Conservation (phyloP, 2,113 vertebrate species). For the Climacteris rufus region DNA sequence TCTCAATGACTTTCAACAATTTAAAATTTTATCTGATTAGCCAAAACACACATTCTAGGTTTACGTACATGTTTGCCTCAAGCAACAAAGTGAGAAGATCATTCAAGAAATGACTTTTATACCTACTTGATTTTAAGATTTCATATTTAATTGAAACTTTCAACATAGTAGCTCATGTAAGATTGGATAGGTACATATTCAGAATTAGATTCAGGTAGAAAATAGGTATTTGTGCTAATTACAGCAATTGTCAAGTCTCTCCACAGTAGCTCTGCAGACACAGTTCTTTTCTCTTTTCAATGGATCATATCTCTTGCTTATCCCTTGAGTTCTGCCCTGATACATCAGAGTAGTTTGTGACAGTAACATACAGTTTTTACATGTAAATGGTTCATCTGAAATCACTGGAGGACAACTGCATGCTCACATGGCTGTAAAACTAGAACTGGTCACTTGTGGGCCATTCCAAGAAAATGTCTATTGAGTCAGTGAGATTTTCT, state of each 20-base stretch:
- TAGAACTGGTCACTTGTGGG: not conserved
- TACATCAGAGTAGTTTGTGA: not conserved
- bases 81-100: not conserved
- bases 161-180: not conserved
- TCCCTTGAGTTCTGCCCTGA: not conserved
- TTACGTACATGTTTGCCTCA: not conserved
- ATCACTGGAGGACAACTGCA: not conserved
- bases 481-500: not conserved
- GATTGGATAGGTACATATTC: not conserved
- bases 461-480: not conserved
- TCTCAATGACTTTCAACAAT: not conserved
- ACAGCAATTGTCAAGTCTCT: not conserved
- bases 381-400: not conserved
- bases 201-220: not conserved
- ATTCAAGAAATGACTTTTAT: not conserved
- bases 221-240: not conserved
- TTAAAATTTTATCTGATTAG: not conserved
- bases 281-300: not conserved
- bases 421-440: not conserved
- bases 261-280: not conserved
- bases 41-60: accelerated
- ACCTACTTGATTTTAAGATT: not conserved
- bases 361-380: not conserved
- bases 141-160: not conserved
- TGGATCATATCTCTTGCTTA: not conserved